Evolutionary conservation across 2,797 vertebrate genomes (phyloP).

Genomic region (Potorous gilbertii): DNA sequence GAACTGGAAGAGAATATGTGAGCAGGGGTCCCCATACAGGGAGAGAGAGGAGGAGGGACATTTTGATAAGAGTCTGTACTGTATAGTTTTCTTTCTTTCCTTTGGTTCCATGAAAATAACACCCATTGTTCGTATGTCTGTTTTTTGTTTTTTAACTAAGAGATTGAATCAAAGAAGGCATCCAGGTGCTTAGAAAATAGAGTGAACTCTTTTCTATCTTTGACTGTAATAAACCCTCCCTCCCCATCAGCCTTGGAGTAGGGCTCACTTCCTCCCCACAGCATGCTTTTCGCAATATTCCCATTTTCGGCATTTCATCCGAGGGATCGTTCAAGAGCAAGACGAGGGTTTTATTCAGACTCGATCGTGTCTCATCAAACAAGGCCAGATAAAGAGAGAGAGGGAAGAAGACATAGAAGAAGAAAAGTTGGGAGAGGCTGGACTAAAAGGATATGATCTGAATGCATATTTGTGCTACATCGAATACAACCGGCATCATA

Average conservation of each 20-base stretch:
- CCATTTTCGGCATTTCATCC: conserved; percentile 74
- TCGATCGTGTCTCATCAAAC: conserved; percentile 86
- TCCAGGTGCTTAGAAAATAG: background rate
- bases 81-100: background rate
- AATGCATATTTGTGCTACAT: conserved; percentile 90
- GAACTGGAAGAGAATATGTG: conserved; percentile 80
- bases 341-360: conserved; percentile 85
- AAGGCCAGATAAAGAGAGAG: conserved; percentile 70
- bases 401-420: conserved; percentile 60
- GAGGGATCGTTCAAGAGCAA: conserved; percentile 74
- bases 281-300: conserved; percentile 66
- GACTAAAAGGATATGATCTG: conserved; percentile 88
- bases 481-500: conserved; percentile 91
- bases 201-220: conserved; percentile 5
- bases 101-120: background rate
- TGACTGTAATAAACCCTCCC: background rate
- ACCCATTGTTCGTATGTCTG: background rate
- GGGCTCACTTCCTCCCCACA: background rate
- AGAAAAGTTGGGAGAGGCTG: conserved; percentile 87
- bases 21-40: conserved; percentile 77
- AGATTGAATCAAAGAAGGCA: conserved; percentile 38
- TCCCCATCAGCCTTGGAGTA: background rate
- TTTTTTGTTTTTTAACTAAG: conserved; percentile 29
- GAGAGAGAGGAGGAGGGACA: conserved; percentile 7
- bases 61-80: background rate